Evolutionary conservation across 2,888 invertebrate genomes (phyloP).

Genomic region (Entomobrya multifasciata): DNA sequence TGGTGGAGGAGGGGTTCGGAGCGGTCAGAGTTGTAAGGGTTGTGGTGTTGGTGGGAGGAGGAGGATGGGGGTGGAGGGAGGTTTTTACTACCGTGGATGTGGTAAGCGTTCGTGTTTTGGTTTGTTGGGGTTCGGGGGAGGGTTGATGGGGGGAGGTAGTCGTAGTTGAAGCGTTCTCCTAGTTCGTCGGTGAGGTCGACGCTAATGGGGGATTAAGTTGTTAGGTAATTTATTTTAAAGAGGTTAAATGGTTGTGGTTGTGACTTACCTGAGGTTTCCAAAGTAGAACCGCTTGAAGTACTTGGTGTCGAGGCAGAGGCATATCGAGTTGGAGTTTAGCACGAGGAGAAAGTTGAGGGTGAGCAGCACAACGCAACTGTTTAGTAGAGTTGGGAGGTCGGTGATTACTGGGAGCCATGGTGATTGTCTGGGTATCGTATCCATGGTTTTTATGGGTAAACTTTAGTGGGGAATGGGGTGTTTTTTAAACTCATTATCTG

Average conservation of each 20-base stretch:
- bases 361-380: no score
- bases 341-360: constrained; percentile 9
- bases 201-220: no score
- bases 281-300: constrained; percentile 57
- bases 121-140: not conserved
- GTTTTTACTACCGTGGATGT: constrained; percentile 28
- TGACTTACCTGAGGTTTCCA: constrained; percentile 50
- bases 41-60: no score
- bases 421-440: no score
- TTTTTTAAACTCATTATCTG: no score
- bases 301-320: constrained; percentile 38
- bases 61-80: no score
- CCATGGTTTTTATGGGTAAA: no score
- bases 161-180: constrained; percentile 64
- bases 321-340: not conserved
- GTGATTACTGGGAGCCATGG: no score
- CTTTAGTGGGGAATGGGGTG: no score
- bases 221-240: no score
- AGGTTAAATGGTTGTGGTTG: no score
- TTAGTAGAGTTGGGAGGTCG: no score
- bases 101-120: constrained; percentile 6
- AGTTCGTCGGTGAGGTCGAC: constrained; percentile 57
- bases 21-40: not conserved
- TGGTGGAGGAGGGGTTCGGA: constrained; percentile 18
- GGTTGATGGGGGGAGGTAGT: constrained; percentile 48